Conservation (phyloP, 2,888 invertebrate genomes). For the Eristalis arbustorum region DNA sequence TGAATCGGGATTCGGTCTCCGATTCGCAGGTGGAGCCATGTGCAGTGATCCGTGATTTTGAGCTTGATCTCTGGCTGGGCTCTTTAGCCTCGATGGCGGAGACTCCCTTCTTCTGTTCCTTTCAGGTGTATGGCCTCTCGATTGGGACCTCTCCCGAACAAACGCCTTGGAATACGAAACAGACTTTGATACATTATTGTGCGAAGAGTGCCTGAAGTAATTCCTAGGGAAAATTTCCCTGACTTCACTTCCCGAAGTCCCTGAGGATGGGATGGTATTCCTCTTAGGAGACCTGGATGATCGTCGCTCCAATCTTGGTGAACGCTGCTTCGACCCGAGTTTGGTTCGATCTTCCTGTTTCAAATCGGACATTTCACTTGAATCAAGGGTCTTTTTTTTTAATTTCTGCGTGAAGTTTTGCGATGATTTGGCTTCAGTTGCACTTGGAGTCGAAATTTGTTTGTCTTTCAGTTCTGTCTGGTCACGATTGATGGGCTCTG, state of each 20-base stretch:
- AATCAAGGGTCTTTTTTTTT: background rate
- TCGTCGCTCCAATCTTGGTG: no score
- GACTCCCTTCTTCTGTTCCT: background rate
- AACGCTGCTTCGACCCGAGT: background rate
- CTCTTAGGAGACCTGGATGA: no score
- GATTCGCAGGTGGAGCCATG: no score
- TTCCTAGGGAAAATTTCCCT: background rate
- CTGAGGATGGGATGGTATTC: no score
- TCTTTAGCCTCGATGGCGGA: no score
- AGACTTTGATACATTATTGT: background rate
- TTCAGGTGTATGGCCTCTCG: background rate
- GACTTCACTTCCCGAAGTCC: background rate
- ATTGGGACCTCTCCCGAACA: background rate
- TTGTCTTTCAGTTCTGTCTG: no score
- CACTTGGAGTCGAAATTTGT: no score
- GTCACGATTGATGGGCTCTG: no score
- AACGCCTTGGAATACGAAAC: background rate
- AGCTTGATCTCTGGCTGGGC: no score
- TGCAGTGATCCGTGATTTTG: no score
- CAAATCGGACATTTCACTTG: background rate
- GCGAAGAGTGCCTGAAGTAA: background rate
- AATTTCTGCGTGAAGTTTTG: background rate
- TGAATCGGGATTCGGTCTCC: no score
- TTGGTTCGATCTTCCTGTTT: background rate
- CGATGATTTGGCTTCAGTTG: background rate